Conservation (phyloP, 2,888 invertebrate genomes). For the Cosmia pyralina region DNA sequence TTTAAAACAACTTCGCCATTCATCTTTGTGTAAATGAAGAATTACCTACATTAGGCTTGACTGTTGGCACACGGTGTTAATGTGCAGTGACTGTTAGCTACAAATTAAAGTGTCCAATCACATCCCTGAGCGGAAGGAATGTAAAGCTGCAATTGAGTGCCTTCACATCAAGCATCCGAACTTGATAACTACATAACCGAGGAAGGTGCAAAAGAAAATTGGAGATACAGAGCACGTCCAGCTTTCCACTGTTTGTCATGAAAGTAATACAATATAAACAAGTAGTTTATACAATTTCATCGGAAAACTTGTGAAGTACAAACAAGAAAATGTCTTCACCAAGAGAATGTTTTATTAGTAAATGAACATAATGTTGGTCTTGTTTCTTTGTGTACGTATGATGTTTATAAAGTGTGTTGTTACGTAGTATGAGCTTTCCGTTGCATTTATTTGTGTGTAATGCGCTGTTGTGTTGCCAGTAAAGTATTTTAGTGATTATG, state of each 20-base stretch:
- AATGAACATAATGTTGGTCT: conserved; percentile 13
- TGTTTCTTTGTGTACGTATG: conserved; percentile 23
- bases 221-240: conserved; percentile 53
- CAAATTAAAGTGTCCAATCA: conserved; percentile 66
- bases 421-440: background rate
- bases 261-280: conserved; percentile 48
- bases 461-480: background rate
- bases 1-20: conserved; percentile 8
- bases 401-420: conserved; percentile 9
- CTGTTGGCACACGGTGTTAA: conserved; percentile 19
- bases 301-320: conserved; percentile 39
- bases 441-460: background rate
- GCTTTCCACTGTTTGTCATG: conserved; percentile 50
- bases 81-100: conserved; percentile 55
- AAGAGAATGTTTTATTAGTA: conserved; percentile 42
- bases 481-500: background rate
- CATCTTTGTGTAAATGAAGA: conserved; percentile 14
- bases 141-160: conserved; percentile 62
- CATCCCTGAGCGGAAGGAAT: conserved; percentile 45
- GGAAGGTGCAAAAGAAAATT: conserved; percentile 48
- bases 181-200: background rate
- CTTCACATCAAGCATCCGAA: conserved; percentile 47
- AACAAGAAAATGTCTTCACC: conserved; percentile 17
- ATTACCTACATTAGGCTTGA: background rate
- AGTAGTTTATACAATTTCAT: conserved; percentile 39